These are phyloP conservation scores for Phrynosoma blainvillii DNA, from an alignment of 2,113 vertebrate species.

Conservation along the genomic window DNA sequence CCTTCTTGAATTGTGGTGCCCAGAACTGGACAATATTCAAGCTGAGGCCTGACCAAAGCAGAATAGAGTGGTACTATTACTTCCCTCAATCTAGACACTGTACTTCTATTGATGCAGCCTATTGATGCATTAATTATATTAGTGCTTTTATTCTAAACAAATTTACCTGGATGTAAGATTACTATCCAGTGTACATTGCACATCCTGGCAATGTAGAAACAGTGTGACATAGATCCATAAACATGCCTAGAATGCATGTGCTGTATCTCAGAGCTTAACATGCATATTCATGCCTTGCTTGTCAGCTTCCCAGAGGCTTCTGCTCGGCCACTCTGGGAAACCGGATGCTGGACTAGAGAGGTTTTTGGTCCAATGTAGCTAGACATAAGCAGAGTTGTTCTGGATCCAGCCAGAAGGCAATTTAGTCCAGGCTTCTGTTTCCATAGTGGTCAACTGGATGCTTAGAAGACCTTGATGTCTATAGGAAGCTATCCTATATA, in stretches of 20 bases:
- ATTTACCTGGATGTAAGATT: background rate
- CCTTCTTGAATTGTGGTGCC: too few species aligned
- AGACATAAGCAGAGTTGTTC: background rate
- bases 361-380: background rate
- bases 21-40: too few species aligned
- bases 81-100: too few species aligned
- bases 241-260: too few species aligned
- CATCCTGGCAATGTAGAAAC: background rate
- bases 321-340: background rate
- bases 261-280: background rate
- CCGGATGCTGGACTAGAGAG: background rate
- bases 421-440: too few species aligned
- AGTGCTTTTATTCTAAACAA: background rate
- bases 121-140: background rate
- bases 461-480: too few species aligned
- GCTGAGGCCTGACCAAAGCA: too few species aligned
- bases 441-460: too few species aligned
- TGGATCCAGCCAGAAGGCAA: too few species aligned
- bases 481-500: too few species aligned
- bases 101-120: background rate
- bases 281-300: background rate
- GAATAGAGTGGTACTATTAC: too few species aligned
- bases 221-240: background rate
- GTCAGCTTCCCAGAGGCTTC: background rate
- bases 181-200: background rate